These are phyloP conservation scores for Yponomeuta evonymella DNA, from an alignment of 2,888 invertebrate species.

Conservation along the genomic window DNA sequence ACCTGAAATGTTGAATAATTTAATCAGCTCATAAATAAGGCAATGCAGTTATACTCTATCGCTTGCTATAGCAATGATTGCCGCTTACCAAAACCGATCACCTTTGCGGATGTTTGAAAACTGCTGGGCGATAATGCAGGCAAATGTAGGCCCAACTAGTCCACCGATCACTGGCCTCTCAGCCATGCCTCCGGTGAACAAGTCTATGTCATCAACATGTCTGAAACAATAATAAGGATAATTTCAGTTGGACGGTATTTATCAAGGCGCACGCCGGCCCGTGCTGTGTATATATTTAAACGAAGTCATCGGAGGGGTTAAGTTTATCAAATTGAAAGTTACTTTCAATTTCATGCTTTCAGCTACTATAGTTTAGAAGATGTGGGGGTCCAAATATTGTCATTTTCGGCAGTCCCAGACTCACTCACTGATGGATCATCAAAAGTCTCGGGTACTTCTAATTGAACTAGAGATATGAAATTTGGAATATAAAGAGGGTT, in stretches of 20 bases:
- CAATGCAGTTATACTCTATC: not conserved
- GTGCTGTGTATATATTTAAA: no score
- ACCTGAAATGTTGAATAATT: slow-evolving; percentile 53
- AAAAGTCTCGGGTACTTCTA: no score
- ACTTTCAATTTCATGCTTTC: no score
- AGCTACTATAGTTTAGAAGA: no score
- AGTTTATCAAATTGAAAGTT: no score
- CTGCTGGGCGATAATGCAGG: slow-evolving; percentile 91
- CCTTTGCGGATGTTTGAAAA: slow-evolving; percentile 86
- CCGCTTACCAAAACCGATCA: slow-evolving; percentile 82
- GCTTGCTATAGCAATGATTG: not conserved
- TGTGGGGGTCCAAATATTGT: no score
- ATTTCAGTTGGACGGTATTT: not conserved
- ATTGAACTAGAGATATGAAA: no score
- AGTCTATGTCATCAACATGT: slow-evolving; percentile 87
- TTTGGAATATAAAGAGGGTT: no score
- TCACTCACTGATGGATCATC: no score
- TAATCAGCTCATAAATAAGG: not conserved
- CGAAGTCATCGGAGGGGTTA: no score
- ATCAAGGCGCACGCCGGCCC: no score
- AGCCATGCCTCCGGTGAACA: slow-evolving; percentile 89
- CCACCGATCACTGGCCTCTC: slow-evolving; percentile 88
- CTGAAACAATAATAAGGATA: slow-evolving; percentile 35
- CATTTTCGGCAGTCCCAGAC: no score
- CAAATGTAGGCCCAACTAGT: slow-evolving; percentile 90